phyloP scores from a whole-genome alignment of 2,888 invertebrate species.

The Pterostichus madidus region DNA sequence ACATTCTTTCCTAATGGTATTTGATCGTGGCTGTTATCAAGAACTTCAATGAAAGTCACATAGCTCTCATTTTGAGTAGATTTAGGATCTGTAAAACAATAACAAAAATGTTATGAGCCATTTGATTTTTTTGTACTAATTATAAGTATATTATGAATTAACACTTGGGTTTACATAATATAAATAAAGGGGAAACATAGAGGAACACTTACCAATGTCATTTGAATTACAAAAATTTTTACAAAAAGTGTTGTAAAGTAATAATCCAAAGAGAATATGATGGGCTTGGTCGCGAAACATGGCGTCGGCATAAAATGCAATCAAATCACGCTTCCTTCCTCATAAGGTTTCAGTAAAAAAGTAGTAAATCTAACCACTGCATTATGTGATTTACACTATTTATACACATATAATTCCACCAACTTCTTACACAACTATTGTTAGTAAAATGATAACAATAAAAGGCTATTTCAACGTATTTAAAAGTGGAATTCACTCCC shows the following conservation, averaged over 20 bases:
- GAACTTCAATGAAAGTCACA: conserved; percentile 75
- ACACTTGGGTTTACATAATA: not conserved
- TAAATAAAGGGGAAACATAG: conserved; percentile 10
- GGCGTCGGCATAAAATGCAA: conserved; percentile 71
- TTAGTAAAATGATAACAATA: conserved; percentile 37
- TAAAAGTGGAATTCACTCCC: conserved; percentile 39
- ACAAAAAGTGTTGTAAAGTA: conserved; percentile 72
- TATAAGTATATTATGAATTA: conserved; percentile 36
- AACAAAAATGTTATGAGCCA: conserved; percentile 62
- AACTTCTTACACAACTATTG: conserved; percentile 26
- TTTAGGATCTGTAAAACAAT: conserved; percentile 66
- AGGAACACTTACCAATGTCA: conserved; percentile 73
- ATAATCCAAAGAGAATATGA: conserved; percentile 72
- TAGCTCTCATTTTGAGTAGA: conserved; percentile 71
- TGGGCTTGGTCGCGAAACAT: conserved; percentile 77
- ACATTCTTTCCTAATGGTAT: conserved; percentile 77
- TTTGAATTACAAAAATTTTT: conserved; percentile 72
- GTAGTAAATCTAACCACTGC: conserved; percentile 41
- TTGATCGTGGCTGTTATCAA: conserved; percentile 73
- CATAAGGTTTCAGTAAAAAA: conserved; percentile 38
- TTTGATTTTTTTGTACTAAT: conserved; percentile 69
- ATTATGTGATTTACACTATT: conserved; percentile 38
- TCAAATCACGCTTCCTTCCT: conserved; percentile 52
- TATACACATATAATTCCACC: conserved; percentile 10
- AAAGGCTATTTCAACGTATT: conserved; percentile 19